These are phyloP conservation scores for Bothrops jararaca DNA, from an alignment of 2,113 vertebrate species.

Conservation along the genomic window DNA sequence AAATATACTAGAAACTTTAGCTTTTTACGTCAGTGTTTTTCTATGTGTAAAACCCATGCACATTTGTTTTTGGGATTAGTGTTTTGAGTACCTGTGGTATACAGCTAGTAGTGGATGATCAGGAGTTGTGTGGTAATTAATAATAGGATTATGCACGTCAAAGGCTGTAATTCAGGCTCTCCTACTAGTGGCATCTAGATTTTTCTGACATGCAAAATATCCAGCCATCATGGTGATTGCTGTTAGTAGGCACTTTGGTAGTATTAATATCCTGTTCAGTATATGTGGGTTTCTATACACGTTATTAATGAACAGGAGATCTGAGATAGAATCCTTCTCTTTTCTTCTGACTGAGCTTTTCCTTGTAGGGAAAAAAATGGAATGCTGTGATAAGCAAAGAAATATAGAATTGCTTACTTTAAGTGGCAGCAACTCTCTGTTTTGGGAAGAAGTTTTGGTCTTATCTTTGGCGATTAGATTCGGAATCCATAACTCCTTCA, in stretches of 20 bases:
- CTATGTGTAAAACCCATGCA: not conserved
- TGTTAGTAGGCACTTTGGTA: not conserved
- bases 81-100: conserved; percentile 21
- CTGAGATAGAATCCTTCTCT: not conserved
- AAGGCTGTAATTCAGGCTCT: not conserved
- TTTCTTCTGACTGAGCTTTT: not conserved
- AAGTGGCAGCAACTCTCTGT: not conserved
- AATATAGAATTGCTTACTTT: not conserved
- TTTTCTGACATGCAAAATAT: not conserved
- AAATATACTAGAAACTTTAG: not conserved
- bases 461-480: not conserved
- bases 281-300: not conserved
- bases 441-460: not conserved
- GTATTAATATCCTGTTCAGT: not conserved
- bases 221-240: not conserved
- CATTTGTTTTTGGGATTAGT: not conserved
- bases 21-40: not conserved
- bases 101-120: not conserved
- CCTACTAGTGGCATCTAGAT: not conserved
- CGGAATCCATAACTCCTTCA: too few species aligned
- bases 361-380: not conserved
- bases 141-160: not conserved
- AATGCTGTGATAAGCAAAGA: not conserved
- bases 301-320: too few species aligned
- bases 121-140: conserved; percentile 1